Evolutionary conservation across 2,113 vertebrate genomes (phyloP), one percentile per base, ranked within the genome.

Genomic region (Thamnaconus septentrionalis): DNA sequence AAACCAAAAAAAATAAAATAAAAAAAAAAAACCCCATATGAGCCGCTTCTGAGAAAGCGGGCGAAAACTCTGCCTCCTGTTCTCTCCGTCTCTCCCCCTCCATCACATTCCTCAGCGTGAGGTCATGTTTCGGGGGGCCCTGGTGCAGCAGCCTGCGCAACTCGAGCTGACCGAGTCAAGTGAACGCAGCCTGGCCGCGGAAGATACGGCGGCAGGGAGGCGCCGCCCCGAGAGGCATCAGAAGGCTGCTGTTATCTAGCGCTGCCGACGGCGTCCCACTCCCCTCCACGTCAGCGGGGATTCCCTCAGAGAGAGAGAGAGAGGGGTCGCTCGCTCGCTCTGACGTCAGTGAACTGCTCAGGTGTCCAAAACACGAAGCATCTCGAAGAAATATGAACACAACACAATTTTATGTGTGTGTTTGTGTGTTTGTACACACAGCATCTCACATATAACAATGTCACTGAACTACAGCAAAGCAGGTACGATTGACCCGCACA

Each of bases 241-340:
- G 64, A 57, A 18, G 45, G 7, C 48, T 55, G 71, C 57, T 0
- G 40, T 75, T 80, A 85, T 84, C 82, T 77, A 3, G 43, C 57
- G 55, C 67, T 39, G 59, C 64, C 52, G 49, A 4, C 50, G 56
- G 84, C 47, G 66, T 71, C 74, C 64, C 49, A 68, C 69, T 57
- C 59, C 56, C 44, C 3, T 3, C 71, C 71, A 80, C 74, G 53
- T 63, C 75, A 76, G 53, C 41, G 10, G 83, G 79, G 78, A 40
- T 75, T 80, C 80, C 82, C 75, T 75, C 48, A 44, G 42, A 50
- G 59, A 69, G 31, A 2, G 12, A 43, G 10, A 0, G 12, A 31
- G 18, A 31, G 18, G 18, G 18, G 18, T 31, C 18, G 18, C 18
- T 31, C 18, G 18, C 62, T 48, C 5, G 4, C 12, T 0, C 8